Percentiles rank a stretch among this genome's conserved stretches.
Evolutionary conservation across 1,140 invertebrate genomes (phyloP).

Genomic region (Phortica variegata): DNA sequence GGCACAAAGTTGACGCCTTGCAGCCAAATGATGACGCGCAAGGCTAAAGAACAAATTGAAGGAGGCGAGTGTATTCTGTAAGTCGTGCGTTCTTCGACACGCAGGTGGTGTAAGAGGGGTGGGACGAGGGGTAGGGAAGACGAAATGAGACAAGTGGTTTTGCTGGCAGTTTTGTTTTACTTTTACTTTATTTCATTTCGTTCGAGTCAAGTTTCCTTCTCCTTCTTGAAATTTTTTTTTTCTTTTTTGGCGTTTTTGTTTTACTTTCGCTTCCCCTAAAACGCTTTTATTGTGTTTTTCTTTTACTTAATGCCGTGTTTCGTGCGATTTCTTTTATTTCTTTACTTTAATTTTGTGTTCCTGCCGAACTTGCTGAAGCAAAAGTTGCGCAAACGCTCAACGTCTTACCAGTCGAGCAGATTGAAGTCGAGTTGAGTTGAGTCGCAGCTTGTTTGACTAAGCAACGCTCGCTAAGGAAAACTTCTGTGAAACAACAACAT

Average conservation of each 20-base stretch:
- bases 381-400: neutral
- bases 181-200: too few species aligned
- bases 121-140: slow-evolving; percentile 1
- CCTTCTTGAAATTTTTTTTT: neutral
- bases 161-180: slow-evolving; percentile 21
- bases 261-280: slow-evolving; percentile 45
- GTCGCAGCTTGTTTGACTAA: too few species aligned
- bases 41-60: too few species aligned
- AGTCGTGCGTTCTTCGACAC: slow-evolving; percentile 12
- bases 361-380: slow-evolving; percentile 31
- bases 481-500: too few species aligned
- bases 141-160: neutral
- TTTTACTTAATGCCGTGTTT: too few species aligned
- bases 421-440: slow-evolving; percentile 30
- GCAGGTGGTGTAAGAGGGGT: neutral
- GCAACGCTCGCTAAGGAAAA: too few species aligned
- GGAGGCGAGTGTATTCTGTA: slow-evolving; percentile 29
- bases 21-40: slow-evolving; percentile 37
- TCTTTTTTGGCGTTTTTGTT: slow-evolving; percentile 25
- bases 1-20: slow-evolving; percentile 52
- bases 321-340: too few species aligned
- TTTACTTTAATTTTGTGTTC: too few species aligned
- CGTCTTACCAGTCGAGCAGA: slow-evolving; percentile 6
- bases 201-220: too few species aligned
- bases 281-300: slow-evolving; percentile 50